Percentiles rank a stretch among this genome's conserved stretches.
These are phyloP conservation scores for Pan paniscus DNA, from an alignment of 2,113 vertebrate species.

Conservation along the genomic window DNA sequence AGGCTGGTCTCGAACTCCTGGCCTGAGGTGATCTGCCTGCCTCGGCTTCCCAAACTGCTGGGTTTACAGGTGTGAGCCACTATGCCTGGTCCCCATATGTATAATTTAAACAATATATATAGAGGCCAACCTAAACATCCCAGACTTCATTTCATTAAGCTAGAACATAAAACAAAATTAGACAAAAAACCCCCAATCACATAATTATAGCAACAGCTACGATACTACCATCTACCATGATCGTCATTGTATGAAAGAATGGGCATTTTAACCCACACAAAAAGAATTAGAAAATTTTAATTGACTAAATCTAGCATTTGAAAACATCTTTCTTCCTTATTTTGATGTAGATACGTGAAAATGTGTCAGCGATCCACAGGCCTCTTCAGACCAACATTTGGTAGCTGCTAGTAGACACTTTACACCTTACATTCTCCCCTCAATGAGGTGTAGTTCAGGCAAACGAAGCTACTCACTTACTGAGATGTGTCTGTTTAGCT, in stretches of 20 bases:
- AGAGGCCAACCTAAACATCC: neutral
- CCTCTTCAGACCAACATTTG: neutral
- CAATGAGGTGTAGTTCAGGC: neutral
- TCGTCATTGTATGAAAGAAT: neutral
- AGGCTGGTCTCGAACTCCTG: too few relatives aligned
- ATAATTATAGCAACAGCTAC: neutral
- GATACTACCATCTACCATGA: neutral
- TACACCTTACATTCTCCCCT: neutral
- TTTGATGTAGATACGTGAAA: neutral
- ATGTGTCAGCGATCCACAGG: neutral
- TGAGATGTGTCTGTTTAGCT: neutral
- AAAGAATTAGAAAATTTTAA: neutral
- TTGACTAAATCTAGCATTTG: neutral
- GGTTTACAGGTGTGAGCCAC: too few relatives aligned
- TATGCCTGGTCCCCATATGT: neutral
- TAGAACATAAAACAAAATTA: neutral
- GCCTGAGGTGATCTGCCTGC: too few relatives aligned
- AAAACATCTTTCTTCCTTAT: neutral
- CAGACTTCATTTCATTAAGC: neutral
- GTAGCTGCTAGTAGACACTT: neutral
- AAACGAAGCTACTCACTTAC: constrained; percentile 31
- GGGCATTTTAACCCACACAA: neutral
- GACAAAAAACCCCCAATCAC: neutral
- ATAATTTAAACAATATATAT: neutral
- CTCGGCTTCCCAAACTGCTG: too few relatives aligned